Base-by-base conservation (phyloP, 2,797 vertebrate species). In the Phrynocephalus vlangalii region DNA sequence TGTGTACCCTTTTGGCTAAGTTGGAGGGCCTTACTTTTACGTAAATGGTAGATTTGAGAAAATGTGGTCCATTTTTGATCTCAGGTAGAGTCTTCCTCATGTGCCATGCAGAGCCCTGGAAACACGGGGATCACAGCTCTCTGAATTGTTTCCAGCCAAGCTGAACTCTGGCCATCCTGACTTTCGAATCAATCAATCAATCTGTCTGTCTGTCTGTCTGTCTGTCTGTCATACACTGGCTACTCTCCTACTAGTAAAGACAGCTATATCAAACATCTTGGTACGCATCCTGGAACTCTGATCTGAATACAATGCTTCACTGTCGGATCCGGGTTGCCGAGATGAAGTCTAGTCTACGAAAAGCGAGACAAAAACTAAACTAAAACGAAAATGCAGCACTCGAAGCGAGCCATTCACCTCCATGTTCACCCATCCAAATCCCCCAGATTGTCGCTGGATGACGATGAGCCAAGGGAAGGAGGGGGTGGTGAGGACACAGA, bases 371-470 rank as follows among this genome's bases (percentile, higher is more conserved):
- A 86, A 8, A 75, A 76, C 91, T 87, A 60, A 44, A 82, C 91
- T 84, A 63, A 1, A 73, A 48, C 1, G 6, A 20, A 87, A 87
- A 80, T 81, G 18, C 67, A 73, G 78, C 1, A 24, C 66, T 83
- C 87, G 84, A 89, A 76, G 48, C 9, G 86, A 94, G 88, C 52
- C 67, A 91, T 84, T 95, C 93, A 95, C 92, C 94, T 94, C 88
- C 86, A 91, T 48, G 77, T 94, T 94, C 95, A 93, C 93, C 94
- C 89, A 92, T 68, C 90, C 22, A 89, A 95, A 94, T 88, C 93
- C 93, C 88, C 92, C 87, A 86, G 92, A 88, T 8, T 92, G 92
- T 9, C 90, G 90, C 86, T 92, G 92, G 60, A 82, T 16, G 87
- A 91, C 63, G 81, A 75, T 50, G 86, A 93, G 70, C 87, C 90